Evolutionary conservation across 1,140 invertebrate genomes (phyloP).

Genomic region (Heterodera schachtii): DNA sequence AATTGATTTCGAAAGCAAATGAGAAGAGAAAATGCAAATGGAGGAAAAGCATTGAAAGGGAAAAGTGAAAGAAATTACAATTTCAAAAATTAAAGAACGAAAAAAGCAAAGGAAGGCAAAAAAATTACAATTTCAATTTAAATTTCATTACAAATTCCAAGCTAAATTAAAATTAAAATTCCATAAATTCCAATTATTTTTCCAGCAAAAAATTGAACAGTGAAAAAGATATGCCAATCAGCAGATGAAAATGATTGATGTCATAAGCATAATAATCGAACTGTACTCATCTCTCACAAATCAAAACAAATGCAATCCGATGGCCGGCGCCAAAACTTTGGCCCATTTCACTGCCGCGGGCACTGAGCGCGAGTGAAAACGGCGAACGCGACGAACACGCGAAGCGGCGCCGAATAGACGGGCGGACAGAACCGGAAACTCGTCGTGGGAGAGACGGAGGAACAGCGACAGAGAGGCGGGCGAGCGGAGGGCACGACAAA

Average conservation of each 20-base stretch:
- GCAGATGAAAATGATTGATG: too few relatives aligned
- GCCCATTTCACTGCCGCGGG: slow-evolving; percentile 48
- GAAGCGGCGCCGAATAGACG: slow-evolving; percentile 29
- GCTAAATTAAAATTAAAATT: too few relatives aligned
- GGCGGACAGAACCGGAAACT: slow-evolving; percentile 20
- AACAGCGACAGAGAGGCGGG: slow-evolving; percentile 17
- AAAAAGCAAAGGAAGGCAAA: too few relatives aligned
- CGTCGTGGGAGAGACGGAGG: slow-evolving; percentile 35
- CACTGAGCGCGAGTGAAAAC: slow-evolving; percentile 48
- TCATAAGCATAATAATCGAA: too few relatives aligned
- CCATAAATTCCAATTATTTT: too few relatives aligned
- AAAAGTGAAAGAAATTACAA: slow-evolving; percentile 2
- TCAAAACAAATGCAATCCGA: slow-evolving; percentile 52
- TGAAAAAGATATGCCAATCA: too few relatives aligned
- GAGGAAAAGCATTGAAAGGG: neutral
- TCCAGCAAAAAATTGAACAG: too few relatives aligned
- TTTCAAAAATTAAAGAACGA: neutral
- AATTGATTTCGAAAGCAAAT: neutral
- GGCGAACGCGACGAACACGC: slow-evolving; percentile 40
- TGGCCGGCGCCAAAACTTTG: slow-evolving; percentile 46
- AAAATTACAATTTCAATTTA: too few relatives aligned
- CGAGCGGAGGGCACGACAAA: neutral
- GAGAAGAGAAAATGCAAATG: neutral
- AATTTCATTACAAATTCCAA: too few relatives aligned
- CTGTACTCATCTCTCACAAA: neutral